Base-by-base conservation (phyloP, 2,888 invertebrate species). In the Pachymerium ferrugineum region DNA sequence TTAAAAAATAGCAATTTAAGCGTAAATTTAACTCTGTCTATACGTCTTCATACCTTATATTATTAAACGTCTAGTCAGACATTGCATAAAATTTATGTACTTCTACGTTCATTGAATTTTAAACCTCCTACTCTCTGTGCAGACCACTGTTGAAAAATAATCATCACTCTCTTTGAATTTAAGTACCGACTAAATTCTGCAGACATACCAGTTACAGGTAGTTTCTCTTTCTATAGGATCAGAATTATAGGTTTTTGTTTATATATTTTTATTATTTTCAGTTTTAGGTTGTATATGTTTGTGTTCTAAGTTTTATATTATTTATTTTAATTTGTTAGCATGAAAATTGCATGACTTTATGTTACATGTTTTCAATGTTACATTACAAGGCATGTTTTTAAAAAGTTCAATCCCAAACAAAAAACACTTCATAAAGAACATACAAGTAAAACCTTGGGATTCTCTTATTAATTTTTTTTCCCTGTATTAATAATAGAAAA, bases 401-500 rank as follows among this genome's bases (percentile, higher is more conserved):
- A n/a, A n/a, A n/a, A n/a, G n/a, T n/a, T n/a, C n/a, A n/a, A n/a
- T n/a, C n/a, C 38, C 33, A 38, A 71, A 31, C 28, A 47, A 22
- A 4, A 47, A 16, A 47, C 22, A 19, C 22, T 38, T 38, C n/a
- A n/a, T 47, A 14, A 47, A 47, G 6, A 47, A 47, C 16, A 47
- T 47, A 3, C 3, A 47, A 38, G 6, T 33, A 33, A n/a, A 38
- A 2, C 2, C 4, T 71, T 14, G 4, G 1, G 1, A 19, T 73
- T 29, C 31, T 70, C 12, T 25, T 70, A 72, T 8, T 30, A 30
- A 31, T 10, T 28, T 16, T 28, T 29, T 74, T 70, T 22, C 70
- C 78, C 74, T 30, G 5, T 31, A 29, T 19, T 30, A 33, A 22
- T 86, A 47, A 47, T n/a, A 96, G 95, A 96, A 96, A 90, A 90